Conservation (phyloP, 2,888 invertebrate species). For the Panzeria rudis region DNA sequence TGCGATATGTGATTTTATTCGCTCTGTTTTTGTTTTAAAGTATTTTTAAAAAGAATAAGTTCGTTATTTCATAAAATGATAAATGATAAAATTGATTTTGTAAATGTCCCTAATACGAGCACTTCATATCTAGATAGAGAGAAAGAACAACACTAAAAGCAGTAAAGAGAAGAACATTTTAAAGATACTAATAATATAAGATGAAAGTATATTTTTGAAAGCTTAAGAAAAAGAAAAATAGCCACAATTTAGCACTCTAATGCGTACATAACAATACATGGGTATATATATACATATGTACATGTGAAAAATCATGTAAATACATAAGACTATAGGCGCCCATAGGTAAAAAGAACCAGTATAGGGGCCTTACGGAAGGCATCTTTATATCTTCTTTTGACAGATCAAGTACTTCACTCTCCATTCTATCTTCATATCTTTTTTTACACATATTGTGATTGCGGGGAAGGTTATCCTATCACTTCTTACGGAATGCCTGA, state of each 20-base stretch:
- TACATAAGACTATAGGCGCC: neutral
- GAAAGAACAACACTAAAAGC: neutral
- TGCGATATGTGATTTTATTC: neutral
- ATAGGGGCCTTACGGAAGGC: no score
- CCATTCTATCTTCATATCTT: no score
- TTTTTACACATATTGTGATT: no score
- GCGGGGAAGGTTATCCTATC: no score
- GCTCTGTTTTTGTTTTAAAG: neutral
- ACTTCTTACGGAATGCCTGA: no score
- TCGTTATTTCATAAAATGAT: conserved; percentile 27
- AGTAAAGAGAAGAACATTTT: neutral
- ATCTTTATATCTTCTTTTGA: no score
- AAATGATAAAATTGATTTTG: conserved; percentile 57
- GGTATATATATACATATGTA: neutral
- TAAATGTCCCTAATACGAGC: conserved; percentile 37
- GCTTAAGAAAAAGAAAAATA: neutral
- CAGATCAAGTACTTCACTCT: no score
- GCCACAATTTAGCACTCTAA: neutral
- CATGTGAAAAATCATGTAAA: neutral
- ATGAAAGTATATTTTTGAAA: conserved; percentile 8
- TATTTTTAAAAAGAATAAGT: neutral
- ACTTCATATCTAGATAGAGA: conserved; percentile 12
- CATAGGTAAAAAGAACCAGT: no score
- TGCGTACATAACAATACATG: neutral
- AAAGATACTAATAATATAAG: neutral